These are phyloP conservation scores for Zonitis immaculata DNA, from an alignment of 2,888 invertebrate species.

Conservation along the genomic window DNA sequence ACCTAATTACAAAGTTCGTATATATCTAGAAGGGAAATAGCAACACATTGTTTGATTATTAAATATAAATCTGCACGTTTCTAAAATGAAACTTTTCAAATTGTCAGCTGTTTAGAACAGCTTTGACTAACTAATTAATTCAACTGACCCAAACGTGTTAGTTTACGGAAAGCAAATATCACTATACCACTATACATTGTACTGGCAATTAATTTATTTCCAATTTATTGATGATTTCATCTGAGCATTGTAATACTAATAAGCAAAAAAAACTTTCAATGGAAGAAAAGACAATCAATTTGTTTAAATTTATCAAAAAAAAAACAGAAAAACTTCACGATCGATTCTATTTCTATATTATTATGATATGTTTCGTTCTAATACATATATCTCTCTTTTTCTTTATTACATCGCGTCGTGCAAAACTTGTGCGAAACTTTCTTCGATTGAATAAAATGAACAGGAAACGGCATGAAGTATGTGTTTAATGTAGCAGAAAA, in stretches of 20 bases:
- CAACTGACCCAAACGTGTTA: constrained; percentile 38
- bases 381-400: too few relatives aligned
- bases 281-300: too few relatives aligned
- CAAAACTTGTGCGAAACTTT: constrained; percentile 32
- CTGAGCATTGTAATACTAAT: too few relatives aligned
- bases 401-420: too few relatives aligned
- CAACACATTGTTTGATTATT: constrained; percentile 40
- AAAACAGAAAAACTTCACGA: too few relatives aligned
- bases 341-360: too few relatives aligned
- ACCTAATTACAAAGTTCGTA: constrained; percentile 10
- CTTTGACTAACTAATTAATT: constrained; percentile 39
- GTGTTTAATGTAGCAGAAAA: constrained; percentile 52
- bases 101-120: constrained; percentile 43
- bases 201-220: constrained; percentile 1
- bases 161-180: constrained; percentile 37
- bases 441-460: constrained; percentile 46
- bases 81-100: constrained; percentile 37
- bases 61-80: constrained; percentile 38
- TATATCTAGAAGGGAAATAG: constrained; percentile 9
- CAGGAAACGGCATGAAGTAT: constrained; percentile 50
- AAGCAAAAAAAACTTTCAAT: not conserved
- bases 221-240: constrained; percentile 2
- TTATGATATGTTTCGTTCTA: too few relatives aligned
- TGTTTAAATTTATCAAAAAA: too few relatives aligned
- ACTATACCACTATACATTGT: constrained; percentile 21